Base-by-base conservation (phyloP, 2,797 vertebrate genomes). In the Pampus argenteus region DNA sequence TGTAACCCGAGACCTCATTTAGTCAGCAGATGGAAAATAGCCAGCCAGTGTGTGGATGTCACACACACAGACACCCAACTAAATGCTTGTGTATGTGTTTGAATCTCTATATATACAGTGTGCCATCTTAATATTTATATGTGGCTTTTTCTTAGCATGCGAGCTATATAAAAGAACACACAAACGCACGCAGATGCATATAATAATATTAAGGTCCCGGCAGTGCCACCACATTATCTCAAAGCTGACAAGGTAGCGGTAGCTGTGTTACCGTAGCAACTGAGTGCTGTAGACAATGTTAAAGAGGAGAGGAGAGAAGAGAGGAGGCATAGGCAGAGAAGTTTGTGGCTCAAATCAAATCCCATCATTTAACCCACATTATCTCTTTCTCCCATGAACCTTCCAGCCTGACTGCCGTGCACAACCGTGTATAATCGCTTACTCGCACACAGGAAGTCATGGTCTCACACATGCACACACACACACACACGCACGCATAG, bases 221-320 rank as follows among this genome's bases (percentile, higher is more conserved):
- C 56, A 44, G 56, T 51, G 13, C 51, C 36, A 23, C 54, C 50
- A 63, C 60, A 70, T 78, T 70, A 81, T 58, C 75, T 74, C 69
- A 81, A 74, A 68, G 34, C 2, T 69, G 78, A 81, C 78, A 76
- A 56, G 76, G 76, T 84, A 66, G 69, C 52, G 66, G n/a, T n/a
- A n/a, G n/a, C 62, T 70, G 72, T 23, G 86, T 91, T 87, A 63
- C 88, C 64, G 20, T 82, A 69, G 88, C 86, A 90, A 86, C 86
- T 48, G 22, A 72, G 71, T 31, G 58, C 70, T 36, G 52, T 38
- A 50, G 76, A 62, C 34, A 31, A 60, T 36, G 45, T 75, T 47
- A 50, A 54, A 60, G 42, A 49, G 28, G 47, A 60, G 42, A 49
- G 28, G 47, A 18, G 23, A 66, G 9, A 40, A 17, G 38, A 15